Evolutionary conservation across 2,113 vertebrate species (phyloP).

Genomic region (Rhadina sibilatrix): DNA sequence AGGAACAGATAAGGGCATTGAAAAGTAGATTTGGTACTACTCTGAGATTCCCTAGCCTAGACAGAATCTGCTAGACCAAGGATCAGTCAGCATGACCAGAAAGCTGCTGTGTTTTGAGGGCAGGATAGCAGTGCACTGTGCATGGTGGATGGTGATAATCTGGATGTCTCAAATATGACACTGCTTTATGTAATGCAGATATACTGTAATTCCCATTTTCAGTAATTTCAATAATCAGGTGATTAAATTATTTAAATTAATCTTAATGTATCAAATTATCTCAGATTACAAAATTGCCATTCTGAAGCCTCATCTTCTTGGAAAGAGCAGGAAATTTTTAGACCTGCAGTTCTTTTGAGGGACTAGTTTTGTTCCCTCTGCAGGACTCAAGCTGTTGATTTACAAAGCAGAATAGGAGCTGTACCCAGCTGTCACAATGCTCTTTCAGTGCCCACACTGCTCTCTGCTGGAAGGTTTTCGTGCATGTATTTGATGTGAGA

Average conservation of each 20-base stretch:
- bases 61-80: neutral
- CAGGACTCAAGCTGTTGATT: neutral
- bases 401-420: neutral
- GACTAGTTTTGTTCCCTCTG: neutral
- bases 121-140: neutral
- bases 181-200: neutral
- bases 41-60: neutral
- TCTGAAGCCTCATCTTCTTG: neutral
- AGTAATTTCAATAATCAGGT: neutral
- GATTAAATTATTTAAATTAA: neutral
- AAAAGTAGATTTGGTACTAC: neutral
- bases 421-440: neutral
- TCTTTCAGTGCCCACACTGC: conserved; percentile 29
- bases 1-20: neutral
- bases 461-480: conserved; percentile 48
- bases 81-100: neutral
- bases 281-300: neutral
- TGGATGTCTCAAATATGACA: neutral
- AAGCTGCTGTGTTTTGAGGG: neutral
- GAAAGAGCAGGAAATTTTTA: neutral
- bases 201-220: neutral
- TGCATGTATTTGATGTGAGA: fast-evolving
- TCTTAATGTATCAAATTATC: neutral
- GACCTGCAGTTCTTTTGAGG: neutral
- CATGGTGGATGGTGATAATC: neutral